Conservation (phyloP, 1,140 invertebrate species). For the Bombyx mori region DNA sequence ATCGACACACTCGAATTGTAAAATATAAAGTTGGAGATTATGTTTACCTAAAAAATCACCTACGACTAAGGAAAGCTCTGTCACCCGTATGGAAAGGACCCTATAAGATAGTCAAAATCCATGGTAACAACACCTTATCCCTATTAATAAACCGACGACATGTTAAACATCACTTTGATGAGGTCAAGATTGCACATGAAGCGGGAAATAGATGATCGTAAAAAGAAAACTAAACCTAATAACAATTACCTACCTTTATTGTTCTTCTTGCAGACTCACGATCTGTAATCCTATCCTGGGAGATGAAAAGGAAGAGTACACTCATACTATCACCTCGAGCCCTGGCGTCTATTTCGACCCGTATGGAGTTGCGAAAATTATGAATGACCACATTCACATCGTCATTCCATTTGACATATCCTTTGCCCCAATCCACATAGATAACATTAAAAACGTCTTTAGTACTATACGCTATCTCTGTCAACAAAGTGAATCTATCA, state of each 20-base stretch:
- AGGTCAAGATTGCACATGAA: constrained; percentile 6
- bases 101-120: constrained; percentile 6
- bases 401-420: background rate
- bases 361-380: background rate
- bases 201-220: background rate
- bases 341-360: constrained; percentile 4
- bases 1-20: background rate
- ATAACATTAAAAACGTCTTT: background rate
- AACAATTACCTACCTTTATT: background rate
- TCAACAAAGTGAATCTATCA: background rate
- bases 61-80: constrained; percentile 3
- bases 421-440: background rate
- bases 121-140: constrained; percentile 6
- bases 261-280: background rate
- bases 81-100: constrained; percentile 1
- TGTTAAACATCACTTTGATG: constrained; percentile 9
- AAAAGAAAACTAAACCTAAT: background rate
- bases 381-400: constrained; percentile 1
- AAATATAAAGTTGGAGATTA: constrained; percentile 6
- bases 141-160: constrained; percentile 9
- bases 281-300: too few species aligned
- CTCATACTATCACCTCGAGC: background rate
- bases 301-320: background rate
- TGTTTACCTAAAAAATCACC: constrained; percentile 4
- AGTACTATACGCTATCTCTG: background rate